Conservation (phyloP, 2,113 vertebrate genomes). For the Sitta europaea region DNA sequence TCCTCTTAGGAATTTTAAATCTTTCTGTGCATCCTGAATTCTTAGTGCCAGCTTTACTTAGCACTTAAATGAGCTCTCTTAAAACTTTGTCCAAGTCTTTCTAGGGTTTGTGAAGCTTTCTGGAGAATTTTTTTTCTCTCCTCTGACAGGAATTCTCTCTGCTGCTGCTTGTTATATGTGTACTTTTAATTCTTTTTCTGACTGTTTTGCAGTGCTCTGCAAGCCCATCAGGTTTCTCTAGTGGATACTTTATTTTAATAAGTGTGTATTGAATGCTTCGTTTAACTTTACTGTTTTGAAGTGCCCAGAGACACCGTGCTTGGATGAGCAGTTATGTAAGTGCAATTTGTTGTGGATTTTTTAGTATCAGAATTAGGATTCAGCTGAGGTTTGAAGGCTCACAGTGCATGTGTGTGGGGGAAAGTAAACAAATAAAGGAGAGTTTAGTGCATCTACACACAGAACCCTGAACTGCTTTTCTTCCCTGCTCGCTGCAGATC, state of each 20-base stretch:
- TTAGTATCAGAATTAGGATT: constrained; percentile 45
- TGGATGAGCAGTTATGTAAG: constrained; percentile 58
- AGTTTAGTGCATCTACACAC: neutral
- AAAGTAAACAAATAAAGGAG: neutral
- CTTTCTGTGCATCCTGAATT: neutral
- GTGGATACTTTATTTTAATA: constrained; percentile 68
- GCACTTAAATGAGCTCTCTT: neutral
- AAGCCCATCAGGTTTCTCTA: constrained; percentile 36
- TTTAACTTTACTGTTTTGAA: constrained; percentile 66
- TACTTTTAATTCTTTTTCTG: neutral
- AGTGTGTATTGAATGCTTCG: constrained; percentile 63
- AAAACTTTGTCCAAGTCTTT: neutral
- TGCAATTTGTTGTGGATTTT: constrained; percentile 35
- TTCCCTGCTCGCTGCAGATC: neutral
- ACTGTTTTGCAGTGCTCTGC: neutral
- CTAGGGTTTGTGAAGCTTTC: neutral
- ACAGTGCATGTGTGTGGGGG: neutral
- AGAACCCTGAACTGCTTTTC: neutral
- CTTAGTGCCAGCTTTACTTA: neutral
- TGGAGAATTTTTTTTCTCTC: neutral
- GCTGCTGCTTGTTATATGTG: neutral
- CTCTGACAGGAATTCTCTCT: neutral
- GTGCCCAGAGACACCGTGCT: constrained; percentile 52
- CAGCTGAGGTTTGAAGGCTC: neutral
- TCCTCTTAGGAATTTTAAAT: neutral